Percentiles rank a stretch among this genome's conserved stretches.
phyloP scores from a whole-genome alignment of 2,113 vertebrate species.

The Gavialis gangeticus region DNA sequence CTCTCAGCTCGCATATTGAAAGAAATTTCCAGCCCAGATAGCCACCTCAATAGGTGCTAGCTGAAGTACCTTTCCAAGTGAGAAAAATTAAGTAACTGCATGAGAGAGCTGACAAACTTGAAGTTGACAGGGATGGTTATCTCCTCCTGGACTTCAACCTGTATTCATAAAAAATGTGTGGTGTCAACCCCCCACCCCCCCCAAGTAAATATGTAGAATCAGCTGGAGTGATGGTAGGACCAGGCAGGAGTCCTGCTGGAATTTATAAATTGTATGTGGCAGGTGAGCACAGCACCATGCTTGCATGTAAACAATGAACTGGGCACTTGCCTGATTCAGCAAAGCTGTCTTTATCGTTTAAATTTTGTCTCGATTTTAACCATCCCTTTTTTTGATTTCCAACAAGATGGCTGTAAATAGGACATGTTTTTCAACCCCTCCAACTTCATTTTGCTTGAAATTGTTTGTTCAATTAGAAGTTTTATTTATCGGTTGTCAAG shows the following conservation, averaged over 20 bases:
- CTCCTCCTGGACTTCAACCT: constrained; percentile 45
- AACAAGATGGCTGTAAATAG: neutral
- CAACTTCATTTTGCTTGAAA: constrained; percentile 13
- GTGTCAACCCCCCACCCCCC: too few relatives aligned
- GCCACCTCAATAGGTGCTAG: neutral
- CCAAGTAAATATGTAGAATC: constrained; percentile 6
- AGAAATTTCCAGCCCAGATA: constrained; percentile 12
- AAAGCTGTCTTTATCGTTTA: constrained; percentile 28
- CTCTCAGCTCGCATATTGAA: neutral
- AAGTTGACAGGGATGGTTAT: neutral
- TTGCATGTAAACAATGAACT: constrained; percentile 12
- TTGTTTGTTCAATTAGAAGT: constrained; percentile 19
- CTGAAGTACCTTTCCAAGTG: neutral
- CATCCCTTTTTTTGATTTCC: constrained; percentile 7
- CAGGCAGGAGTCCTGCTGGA: constrained; percentile 1
- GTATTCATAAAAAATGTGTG: constrained; percentile 29
- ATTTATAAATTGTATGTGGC: constrained; percentile 59
- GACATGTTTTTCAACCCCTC: neutral
- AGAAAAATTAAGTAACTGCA: neutral
- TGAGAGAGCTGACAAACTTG: constrained; percentile 3
- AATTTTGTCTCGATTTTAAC: neutral
- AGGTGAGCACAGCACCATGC: constrained; percentile 37
- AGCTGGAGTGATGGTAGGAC: neutral
- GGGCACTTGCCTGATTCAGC: constrained; percentile 43
- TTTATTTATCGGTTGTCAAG: constrained; percentile 5